Conservation (phyloP, 2,113 vertebrate genomes). For the Macrotus californicus region DNA sequence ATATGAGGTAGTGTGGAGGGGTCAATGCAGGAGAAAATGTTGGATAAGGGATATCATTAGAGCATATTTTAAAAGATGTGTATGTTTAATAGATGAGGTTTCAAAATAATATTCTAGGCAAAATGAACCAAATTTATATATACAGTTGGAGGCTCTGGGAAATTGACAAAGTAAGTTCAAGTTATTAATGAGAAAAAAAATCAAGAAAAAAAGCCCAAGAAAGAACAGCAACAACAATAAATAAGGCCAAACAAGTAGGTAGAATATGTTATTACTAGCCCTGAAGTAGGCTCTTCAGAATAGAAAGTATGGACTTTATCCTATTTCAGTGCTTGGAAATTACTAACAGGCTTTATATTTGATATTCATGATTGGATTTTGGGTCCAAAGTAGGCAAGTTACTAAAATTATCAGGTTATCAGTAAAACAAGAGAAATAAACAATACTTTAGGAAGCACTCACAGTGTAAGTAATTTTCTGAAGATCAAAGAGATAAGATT, state of each 20-base stretch:
- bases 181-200: not conserved
- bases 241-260: not conserved
- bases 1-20: too few relatives aligned
- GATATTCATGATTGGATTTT: not conserved
- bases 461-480: not conserved
- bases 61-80: not conserved
- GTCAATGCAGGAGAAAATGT: not conserved
- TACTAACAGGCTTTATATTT: not conserved
- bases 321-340: not conserved
- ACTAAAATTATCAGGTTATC: not conserved
- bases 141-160: not conserved
- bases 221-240: not conserved
- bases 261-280: not conserved
- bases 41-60: not conserved
- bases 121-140: not conserved
- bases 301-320: not conserved
- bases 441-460: not conserved
- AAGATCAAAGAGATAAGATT: not conserved
- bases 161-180: not conserved
- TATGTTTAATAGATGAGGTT: not conserved
- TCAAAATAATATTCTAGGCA: not conserved
- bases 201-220: not conserved
- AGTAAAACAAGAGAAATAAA: not conserved
- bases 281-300: not conserved
- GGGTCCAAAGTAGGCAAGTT: not conserved